phyloP scores from a whole-genome alignment of 1,140 invertebrate genomes.

The Ooceraea biroi region DNA sequence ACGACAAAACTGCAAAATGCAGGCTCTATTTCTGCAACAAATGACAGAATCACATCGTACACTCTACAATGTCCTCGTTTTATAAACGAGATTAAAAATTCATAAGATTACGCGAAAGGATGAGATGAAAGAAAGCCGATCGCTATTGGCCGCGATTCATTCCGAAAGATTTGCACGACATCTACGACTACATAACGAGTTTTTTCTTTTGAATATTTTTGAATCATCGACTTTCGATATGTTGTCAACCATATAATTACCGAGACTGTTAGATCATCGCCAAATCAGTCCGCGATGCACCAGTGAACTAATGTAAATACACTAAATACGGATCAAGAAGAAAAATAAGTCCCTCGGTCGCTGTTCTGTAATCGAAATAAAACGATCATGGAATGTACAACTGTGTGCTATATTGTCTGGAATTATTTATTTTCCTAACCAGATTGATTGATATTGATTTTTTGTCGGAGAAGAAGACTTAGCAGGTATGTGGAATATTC shows the following conservation, averaged over 20 bases:
- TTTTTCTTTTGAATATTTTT: not conserved
- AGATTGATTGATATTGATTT: not conserved
- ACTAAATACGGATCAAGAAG: conserved; percentile 56
- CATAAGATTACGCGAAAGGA: conserved; percentile 51
- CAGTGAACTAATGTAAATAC: conserved; percentile 67
- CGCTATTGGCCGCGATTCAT: not conserved
- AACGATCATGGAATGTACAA: conserved; percentile 82
- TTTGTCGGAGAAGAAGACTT: not conserved
- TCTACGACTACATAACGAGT: not conserved
- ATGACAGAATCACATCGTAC: not conserved
- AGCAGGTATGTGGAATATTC: conserved; percentile 29
- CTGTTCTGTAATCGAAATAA: conserved; percentile 84
- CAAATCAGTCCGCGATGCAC: conserved; percentile 52
- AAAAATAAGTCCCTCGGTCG: conserved; percentile 69
- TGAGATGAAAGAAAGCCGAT: conserved; percentile 36
- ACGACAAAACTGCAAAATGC: conserved; percentile 5
- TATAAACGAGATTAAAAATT: conserved; percentile 24
- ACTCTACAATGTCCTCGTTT: conserved; percentile 40
- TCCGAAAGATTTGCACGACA: conserved; percentile 12
- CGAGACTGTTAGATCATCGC: conserved; percentile 53
- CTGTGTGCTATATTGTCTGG: conserved; percentile 7
- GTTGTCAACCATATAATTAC: conserved; percentile 45
- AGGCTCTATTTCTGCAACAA: too few species aligned
- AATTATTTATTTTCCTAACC: not conserved
- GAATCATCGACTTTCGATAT: conserved; percentile 20